A percentile compares a stretch with the other conserved stretches of the same genome.
phyloP scores from a whole-genome alignment of 2,888 invertebrate genomes.

The Zhengitettix transpicula region DNA sequence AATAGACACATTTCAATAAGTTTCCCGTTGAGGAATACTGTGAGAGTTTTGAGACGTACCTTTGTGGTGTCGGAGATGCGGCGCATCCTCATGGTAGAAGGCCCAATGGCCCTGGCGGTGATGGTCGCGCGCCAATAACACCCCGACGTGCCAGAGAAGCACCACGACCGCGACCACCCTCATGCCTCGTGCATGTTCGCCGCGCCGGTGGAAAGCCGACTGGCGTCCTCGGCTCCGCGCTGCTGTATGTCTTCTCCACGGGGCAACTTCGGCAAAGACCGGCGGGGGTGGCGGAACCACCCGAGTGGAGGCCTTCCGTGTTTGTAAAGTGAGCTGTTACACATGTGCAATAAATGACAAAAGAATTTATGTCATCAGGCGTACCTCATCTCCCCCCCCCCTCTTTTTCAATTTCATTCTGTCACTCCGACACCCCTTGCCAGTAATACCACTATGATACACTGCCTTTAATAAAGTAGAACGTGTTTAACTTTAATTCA shows the following conservation, averaged over 20 bases:
- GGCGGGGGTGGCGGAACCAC: not conserved
- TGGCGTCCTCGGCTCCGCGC: not conserved
- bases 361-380: no score
- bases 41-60: not conserved
- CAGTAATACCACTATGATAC: no score
- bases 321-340: no score
- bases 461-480: no score
- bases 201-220: not conserved
- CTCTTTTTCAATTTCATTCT: no score
- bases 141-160: not conserved
- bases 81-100: not conserved
- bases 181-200: not conserved
- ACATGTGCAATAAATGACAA: no score
- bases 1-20: no score
- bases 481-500: no score
- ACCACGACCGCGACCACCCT: not conserved
- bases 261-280: not conserved
- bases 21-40: no score
- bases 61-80: not conserved
- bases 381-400: no score
- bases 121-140: not conserved
- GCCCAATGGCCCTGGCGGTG: not conserved
- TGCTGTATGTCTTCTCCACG: not conserved
- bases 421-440: no score
- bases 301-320: not conserved